Base-by-base conservation (phyloP, 1,140 invertebrate genomes). In the Drosophila asahinai region DNA sequence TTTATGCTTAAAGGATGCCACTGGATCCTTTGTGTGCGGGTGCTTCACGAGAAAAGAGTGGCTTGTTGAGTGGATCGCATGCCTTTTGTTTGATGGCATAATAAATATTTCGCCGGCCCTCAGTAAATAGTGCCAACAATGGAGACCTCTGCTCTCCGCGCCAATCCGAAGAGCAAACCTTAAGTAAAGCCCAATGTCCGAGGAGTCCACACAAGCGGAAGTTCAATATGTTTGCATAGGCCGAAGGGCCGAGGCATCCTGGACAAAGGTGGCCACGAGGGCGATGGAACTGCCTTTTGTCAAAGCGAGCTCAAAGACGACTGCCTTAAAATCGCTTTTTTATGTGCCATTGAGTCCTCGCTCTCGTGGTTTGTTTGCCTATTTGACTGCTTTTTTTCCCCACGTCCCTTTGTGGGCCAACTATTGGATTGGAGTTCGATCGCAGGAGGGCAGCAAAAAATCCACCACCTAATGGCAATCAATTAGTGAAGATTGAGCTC, bases 141-240 rank as follows among this genome's bases (percentile, higher is more conserved):
- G 64, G 52, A 47, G 67, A 49, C 77, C 40, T 36, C 47, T 52
- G 33, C 45, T 61, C 38, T 19, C 47, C 68, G 42, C 36, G 51
- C 33, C 55, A 60, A 59, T 60, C 66, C 55, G 30, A 42, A 54
- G 38, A 52, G 63, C 57, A 66, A 65, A 66, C 52, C 38, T 55
- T 65, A 55, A 43, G 71, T 51, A 51, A 86, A 79, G 19, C 63
- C 45, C 45, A 64, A 83, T 78, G 64, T 43, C 64, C 60, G 49
- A 64, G 54, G 30, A 66, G 62, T 47, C 75, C 62, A 76, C 76
- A 80, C 70, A 75, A 84, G 74, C 77, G 86, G 81, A 89, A 81
- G 84, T 86, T 89, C 86, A 86, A 80, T 90, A 81, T 90, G 86
- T 89, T 89, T 89, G 78, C 79, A 79, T 86, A 90, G 86, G 86